phyloP scores from a whole-genome alignment of 2,888 invertebrate species.

The Thymelicus acteon region DNA sequence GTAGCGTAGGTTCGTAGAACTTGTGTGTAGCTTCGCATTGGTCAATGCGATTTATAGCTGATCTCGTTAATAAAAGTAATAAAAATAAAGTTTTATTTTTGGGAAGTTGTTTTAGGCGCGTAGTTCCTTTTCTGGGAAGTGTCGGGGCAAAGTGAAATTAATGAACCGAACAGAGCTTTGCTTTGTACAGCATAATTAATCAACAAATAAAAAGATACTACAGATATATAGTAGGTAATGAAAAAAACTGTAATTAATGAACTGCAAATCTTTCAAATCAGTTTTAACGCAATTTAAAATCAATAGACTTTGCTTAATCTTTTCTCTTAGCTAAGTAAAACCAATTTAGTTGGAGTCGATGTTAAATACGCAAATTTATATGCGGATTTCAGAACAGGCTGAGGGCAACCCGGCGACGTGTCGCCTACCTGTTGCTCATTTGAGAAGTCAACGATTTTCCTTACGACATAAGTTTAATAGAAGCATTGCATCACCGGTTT shows the following conservation, averaged over 20 bases:
- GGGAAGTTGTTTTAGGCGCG: not conserved
- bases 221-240: no score
- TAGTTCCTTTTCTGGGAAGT: constrained; percentile 15
- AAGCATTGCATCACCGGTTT: constrained; percentile 26
- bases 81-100: constrained; percentile 23
- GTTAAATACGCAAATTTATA: constrained; percentile 37
- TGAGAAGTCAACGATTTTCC: constrained; percentile 55
- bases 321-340: constrained; percentile 31
- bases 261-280: no score
- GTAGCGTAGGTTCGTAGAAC: constrained; percentile 56
- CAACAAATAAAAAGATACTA: no score
- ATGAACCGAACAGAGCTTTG: constrained; percentile 7
- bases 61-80: constrained; percentile 30
- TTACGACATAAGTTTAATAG: constrained; percentile 20
- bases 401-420: constrained; percentile 63
- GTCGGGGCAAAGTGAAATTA: constrained; percentile 26
- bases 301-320: not conserved
- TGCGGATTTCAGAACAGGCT: constrained; percentile 28
- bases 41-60: constrained; percentile 29
- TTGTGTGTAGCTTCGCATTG: constrained; percentile 28
- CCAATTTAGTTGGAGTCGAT: constrained; percentile 29
- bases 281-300: no score
- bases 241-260: no score
- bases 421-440: constrained; percentile 76
- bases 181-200: no score